Evolutionary conservation across 92 coral and sea anemone species (phyloP), one percentile per base, ranked within the genome.

Genomic region (Actinernus sp.): DNA sequence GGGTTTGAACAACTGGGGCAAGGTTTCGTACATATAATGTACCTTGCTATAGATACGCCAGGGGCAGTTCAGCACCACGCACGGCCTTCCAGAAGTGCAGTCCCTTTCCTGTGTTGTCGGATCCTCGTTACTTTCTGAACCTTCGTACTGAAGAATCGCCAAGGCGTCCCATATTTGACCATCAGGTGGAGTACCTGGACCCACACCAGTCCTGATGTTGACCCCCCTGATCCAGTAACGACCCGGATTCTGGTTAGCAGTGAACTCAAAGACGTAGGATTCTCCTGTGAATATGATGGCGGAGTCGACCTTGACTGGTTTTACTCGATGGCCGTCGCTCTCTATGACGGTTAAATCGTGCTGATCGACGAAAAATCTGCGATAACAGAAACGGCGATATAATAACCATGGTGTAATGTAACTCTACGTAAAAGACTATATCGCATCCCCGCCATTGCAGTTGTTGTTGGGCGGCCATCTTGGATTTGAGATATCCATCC

Each of bases 201-300:
- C 84, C 0, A 68, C 28, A 13, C 65, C 74, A 29, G 44, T 57
- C 36, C 71, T 60, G 72, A 90, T 33, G 18, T 90, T 90, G 44
- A 86, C 86, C 10, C 89, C 92, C 3, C 81, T 69, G 45, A 90
- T 85, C 74, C 86, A 82, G 80, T 61, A 89, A 37, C 83, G 64
- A 1, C 63, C 73, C 1, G 50, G 49, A 8, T 39, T 53, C 51
- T 78, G 64, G 24, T 36, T 74, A 48, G 96, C 82, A 9, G 57
- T 55, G 26, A 89, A 49, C 39, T 87, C 81, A 55, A 85, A 90
- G 72, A 78, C 91, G 58, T 80, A 90, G 22, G 93, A 76, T 54
- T 90, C 97, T n/a, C 97, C 97, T 4, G 88, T 47, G 45, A 87
- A 78, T 13, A 90, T 71, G 25, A 90, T 85, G 20, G 84, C 73